Conservation (phyloP, 2,797 vertebrate genomes). For the Phataginus tetradactyla region DNA sequence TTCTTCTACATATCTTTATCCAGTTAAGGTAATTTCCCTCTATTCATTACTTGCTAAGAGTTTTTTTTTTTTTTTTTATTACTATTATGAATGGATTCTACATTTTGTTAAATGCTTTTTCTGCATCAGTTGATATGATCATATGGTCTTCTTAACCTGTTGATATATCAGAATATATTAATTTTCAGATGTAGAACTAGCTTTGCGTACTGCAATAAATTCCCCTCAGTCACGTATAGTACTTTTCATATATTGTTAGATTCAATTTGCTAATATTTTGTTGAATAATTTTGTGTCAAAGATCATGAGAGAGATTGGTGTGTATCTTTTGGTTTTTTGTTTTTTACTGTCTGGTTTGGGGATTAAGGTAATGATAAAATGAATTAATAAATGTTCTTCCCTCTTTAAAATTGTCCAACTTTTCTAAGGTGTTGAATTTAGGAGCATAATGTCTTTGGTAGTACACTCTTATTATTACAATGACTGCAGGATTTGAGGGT, state of each 20-base stretch:
- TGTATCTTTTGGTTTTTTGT: neutral
- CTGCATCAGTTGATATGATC: neutral
- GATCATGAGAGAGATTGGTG: neutral
- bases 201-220: neutral
- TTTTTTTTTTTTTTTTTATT: neutral
- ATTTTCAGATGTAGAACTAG: neutral
- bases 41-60: neutral
- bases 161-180: neutral
- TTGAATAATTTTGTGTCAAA: neutral
- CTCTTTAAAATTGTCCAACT: neutral
- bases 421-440: neutral
- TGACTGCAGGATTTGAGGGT: neutral
- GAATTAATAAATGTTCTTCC: neutral
- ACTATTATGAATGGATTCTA: neutral
- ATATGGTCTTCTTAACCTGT: neutral
- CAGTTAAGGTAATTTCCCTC: neutral
- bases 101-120: neutral
- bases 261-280: neutral
- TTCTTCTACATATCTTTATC: neutral
- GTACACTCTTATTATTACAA: neutral
- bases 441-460: neutral
- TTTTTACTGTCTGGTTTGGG: neutral
- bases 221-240: too few species aligned
- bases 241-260: neutral
- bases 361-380: neutral